A percentile compares a stretch with the other conserved stretches of the same genome.
Evolutionary conservation across 2,888 invertebrate genomes (phyloP).

Genomic region (Palloptera scutellata): DNA sequence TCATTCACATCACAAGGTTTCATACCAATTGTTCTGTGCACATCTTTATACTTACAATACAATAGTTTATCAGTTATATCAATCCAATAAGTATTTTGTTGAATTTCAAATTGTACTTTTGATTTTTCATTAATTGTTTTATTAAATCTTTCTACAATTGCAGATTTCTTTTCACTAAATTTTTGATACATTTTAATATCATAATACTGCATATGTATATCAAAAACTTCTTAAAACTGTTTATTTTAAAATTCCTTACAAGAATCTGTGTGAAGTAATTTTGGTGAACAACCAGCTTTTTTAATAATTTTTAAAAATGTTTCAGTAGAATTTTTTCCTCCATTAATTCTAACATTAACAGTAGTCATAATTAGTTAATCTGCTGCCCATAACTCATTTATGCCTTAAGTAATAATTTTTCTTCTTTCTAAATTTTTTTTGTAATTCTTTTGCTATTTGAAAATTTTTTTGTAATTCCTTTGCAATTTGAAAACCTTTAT

Average conservation of each 20-base stretch:
- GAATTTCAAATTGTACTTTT: constrained; percentile 44
- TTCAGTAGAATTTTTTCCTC: constrained; percentile 7
- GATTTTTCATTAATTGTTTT: constrained; percentile 43
- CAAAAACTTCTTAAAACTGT: constrained; percentile 41
- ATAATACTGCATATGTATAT: too few species aligned
- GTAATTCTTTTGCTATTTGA: constrained; percentile 25
- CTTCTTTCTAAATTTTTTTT: constrained; percentile 23
- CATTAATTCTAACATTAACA: constrained; percentile 26
- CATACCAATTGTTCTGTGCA: constrained; percentile 45
- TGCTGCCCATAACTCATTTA: constrained; percentile 29
- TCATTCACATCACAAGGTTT: too few species aligned
- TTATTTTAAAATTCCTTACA: constrained; percentile 47
- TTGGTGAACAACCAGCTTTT: constrained; percentile 18
- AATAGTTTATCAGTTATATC: constrained; percentile 37
- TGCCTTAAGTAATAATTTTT: constrained; percentile 30
- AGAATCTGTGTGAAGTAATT: constrained; percentile 34
- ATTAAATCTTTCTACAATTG: constrained; percentile 46
- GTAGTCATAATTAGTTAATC: constrained; percentile 30
- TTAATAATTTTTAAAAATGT: constrained; percentile 28
- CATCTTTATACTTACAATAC: constrained; percentile 42
- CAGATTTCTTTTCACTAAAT: constrained; percentile 42
- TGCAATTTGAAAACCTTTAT: too few species aligned
- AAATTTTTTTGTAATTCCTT: background rate
- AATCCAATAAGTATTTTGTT: constrained; percentile 42
- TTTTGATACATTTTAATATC: constrained; percentile 35